These are phyloP conservation scores for Stomorhina lunata DNA, from an alignment of 2,888 invertebrate species.

Conservation along the genomic window DNA sequence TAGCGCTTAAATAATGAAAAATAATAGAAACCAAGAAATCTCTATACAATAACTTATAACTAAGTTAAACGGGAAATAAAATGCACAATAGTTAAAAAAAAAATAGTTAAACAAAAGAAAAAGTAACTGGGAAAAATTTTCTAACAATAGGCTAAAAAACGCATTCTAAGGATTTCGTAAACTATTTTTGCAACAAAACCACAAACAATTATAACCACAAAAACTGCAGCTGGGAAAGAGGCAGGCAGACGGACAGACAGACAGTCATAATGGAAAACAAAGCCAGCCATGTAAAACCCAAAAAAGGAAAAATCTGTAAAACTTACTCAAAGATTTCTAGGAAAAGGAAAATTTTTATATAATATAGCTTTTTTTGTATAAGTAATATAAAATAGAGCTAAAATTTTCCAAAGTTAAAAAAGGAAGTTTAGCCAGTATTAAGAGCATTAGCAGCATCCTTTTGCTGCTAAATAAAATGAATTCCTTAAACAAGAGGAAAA, in stretches of 20 bases:
- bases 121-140: neutral
- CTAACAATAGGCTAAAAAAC: slow-evolving; percentile 44
- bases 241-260: neutral
- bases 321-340: neutral
- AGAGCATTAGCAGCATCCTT: neutral
- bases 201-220: slow-evolving; percentile 21
- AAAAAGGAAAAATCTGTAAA: neutral
- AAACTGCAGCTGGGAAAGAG: neutral
- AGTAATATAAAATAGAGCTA: neutral
- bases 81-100: slow-evolving; percentile 17
- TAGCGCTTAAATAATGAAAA: slow-evolving; percentile 40
- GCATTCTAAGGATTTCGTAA: slow-evolving; percentile 10
- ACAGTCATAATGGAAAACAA: no score
- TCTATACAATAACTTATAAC: slow-evolving; percentile 7
- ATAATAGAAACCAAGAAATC: neutral
- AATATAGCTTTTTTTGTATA: neutral
- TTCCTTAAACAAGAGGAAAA: neutral
- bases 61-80: slow-evolving; percentile 34
- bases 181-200: slow-evolving; percentile 8
- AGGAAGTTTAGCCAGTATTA: slow-evolving; percentile 9
- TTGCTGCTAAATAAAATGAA: neutral
- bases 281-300: neutral
- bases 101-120: neutral
- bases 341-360: neutral
- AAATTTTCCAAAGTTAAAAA: neutral